phyloP scores from a whole-genome alignment of 1,140 invertebrate genomes.

The Conus betulinus region DNA sequence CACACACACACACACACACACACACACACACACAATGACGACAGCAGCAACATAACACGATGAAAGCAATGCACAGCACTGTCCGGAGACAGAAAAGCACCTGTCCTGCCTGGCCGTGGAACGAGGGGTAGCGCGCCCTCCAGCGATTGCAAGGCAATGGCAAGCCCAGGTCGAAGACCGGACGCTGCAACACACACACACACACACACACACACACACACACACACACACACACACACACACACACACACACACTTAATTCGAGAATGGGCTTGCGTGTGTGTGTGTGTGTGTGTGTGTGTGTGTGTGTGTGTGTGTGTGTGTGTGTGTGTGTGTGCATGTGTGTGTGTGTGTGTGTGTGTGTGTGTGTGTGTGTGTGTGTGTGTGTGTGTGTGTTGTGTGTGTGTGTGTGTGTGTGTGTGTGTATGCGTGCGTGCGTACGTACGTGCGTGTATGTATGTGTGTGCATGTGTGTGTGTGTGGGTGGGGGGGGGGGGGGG shows the following conservation, averaged over 20 bases:
- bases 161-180: no score
- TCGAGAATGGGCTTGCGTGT: neutral
- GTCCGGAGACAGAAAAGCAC: no score
- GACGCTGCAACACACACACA: no score
- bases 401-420: neutral
- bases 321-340: slow-evolving; percentile 9
- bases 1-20: neutral
- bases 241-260: no score
- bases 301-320: slow-evolving; percentile 22
- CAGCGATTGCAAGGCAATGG: no score
- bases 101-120: no score
- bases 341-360: neutral
- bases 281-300: neutral
- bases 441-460: neutral
- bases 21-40: neutral
- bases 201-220: no score
- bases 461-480: neutral
- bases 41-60: no score
- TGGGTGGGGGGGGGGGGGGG: no score
- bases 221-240: no score
- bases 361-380: neutral
- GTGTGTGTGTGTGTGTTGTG: slow-evolving; percentile 19
- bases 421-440: neutral
- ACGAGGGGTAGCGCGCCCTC: no score
- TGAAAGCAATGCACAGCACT: no score